These are phyloP conservation scores for Eulemur macaco DNA, from an alignment of 2,113 vertebrate genomes.

Conservation along the genomic window DNA sequence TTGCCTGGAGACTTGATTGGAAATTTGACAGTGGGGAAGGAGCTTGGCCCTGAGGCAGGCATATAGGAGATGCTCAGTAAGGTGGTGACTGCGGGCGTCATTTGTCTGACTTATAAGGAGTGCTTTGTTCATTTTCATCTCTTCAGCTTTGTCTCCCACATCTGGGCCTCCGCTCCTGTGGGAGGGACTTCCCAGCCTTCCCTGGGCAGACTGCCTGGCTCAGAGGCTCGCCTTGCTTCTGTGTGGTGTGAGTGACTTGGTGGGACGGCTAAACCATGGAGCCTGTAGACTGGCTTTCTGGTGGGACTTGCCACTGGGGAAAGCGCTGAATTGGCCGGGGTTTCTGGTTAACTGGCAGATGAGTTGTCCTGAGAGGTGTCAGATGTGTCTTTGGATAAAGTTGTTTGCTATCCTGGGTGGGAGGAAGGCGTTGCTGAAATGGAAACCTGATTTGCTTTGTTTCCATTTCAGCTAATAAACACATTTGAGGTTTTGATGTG, in stretches of 20 bases:
- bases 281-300: not conserved
- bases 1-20: not conserved
- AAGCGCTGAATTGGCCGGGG: not conserved
- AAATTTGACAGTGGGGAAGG: not conserved
- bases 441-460: slow-evolving; percentile 25
- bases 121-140: not conserved
- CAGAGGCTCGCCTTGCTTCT: not conserved
- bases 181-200: not conserved
- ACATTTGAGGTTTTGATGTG: slow-evolving; percentile 23
- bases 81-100: not conserved
- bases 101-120: not conserved
- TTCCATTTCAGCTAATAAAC: slow-evolving; percentile 51
- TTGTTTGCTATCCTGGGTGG: not conserved
- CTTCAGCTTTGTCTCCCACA: not conserved
- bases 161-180: not conserved
- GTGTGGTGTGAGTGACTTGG: not conserved
- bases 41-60: not conserved
- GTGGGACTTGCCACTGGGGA: not conserved
- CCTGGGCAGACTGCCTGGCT: not conserved
- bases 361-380: not conserved
- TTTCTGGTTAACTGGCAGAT: not conserved
- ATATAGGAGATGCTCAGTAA: not conserved
- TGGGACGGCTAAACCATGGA: not conserved
- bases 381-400: not conserved
- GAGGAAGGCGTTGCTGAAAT: not conserved